Evolutionary conservation across 2,797 vertebrate species (phyloP), one percentile per base, ranked within the genome.

Genomic region (Halcyon badia): DNA sequence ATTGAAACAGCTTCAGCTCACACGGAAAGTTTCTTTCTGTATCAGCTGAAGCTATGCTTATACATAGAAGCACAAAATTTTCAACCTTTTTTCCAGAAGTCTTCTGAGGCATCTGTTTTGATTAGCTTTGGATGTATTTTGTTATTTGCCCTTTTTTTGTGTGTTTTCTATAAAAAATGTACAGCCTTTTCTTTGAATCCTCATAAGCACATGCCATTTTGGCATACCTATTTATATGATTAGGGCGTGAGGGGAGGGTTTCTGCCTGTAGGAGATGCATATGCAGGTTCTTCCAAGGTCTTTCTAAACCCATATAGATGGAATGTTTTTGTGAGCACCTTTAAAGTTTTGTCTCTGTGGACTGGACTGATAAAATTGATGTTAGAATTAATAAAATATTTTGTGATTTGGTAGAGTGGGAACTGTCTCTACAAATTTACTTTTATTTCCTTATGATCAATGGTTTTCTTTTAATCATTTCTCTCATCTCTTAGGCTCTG

Each of bases 311-410:
- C 8, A 2, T 35, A 26, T 88, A 90, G 69, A 48, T 77, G 10
- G 14, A 65, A 72, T 37, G 26, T 49, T 94, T 95, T 66, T 95
- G 35, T 89, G 60, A 96, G 86, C 77, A 86, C 78, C 73, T 94
- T 88, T 79, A 15, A 77, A 75, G n/a, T 86, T 95, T 92, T 89
- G 56, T 83, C 80, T 95, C 41, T 87, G n/a, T 61, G 60, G 79
- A 49, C 39, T 69, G 33, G 51, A 89, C 66, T 90, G 88, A 84
- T 93, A 54, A 83, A 83, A 66, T 11, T n/a, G 16, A 64, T 88
- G 37, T 79, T 91, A 85, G 58, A 92, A 78, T 81, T 87, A 97
- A 97, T 97, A 97, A 96, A 97, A 83, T 94, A 76, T 94, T 96
- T 95, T 93, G 35, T 71, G 62, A 84, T 77, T 96, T 58, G 8